A percentile compares a stretch with the other conserved stretches of the same genome.
Conservation (phyloP, 2,113 vertebrate species). For the Phocoena phocoena region DNA sequence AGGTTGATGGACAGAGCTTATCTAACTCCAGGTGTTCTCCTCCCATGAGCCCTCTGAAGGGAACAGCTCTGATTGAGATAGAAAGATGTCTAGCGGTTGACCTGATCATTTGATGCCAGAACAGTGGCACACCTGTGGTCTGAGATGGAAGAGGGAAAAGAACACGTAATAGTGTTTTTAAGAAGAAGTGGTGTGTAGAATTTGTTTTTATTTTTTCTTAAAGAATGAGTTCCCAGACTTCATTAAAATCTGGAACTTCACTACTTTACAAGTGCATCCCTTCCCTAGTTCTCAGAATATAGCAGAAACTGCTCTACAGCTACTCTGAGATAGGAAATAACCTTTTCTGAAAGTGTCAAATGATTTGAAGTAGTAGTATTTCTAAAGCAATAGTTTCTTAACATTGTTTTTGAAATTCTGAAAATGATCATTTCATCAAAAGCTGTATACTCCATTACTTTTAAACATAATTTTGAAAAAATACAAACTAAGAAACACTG, state of each 20-base stretch:
- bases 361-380: neutral
- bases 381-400: neutral
- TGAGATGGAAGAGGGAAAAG: rapidly evolving
- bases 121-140: no score
- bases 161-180: neutral
- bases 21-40: neutral
- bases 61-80: no score
- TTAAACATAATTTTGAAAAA: neutral
- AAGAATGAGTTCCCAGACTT: neutral
- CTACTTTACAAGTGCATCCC: neutral
- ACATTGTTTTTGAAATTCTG: neutral
- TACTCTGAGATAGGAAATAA: neutral
- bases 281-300: neutral
- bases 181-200: neutral
- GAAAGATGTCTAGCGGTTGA: neutral
- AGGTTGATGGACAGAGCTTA: rapidly evolving
- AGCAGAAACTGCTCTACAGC: neutral
- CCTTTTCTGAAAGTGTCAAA: neutral
- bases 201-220: neutral
- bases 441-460: neutral
- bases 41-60: neutral
- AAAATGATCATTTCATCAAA: neutral
- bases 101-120: neutral
- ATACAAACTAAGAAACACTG: neutral
- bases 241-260: neutral